Percentiles rank a stretch among this genome's conserved stretches.
phyloP scores from a whole-genome alignment of 1,140 invertebrate genomes.

The Potamilus streckersoni region DNA sequence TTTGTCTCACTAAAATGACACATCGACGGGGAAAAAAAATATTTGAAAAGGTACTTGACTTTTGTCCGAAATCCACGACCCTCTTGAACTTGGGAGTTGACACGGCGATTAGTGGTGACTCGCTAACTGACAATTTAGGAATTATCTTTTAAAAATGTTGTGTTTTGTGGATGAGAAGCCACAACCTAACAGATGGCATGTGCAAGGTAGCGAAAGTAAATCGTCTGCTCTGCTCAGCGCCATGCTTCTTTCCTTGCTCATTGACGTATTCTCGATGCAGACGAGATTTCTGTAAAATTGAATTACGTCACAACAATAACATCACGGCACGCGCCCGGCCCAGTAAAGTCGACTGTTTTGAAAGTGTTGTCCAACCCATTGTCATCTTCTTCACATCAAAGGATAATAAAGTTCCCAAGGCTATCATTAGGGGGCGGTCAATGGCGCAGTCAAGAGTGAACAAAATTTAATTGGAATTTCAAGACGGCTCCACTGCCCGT shows the following conservation, averaged over 20 bases:
- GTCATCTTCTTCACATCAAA: constrained; percentile 32
- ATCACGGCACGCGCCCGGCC: constrained; percentile 32
- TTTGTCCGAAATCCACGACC: too few relatives aligned
- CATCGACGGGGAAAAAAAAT: too few relatives aligned
- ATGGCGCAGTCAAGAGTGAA: constrained; percentile 34
- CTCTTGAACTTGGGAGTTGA: too few relatives aligned
- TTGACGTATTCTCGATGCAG: constrained; percentile 10
- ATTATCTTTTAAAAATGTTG: too few relatives aligned
- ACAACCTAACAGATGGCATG: constrained; percentile 23
- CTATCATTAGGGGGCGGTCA: constrained; percentile 30
- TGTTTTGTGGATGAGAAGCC: neutral
- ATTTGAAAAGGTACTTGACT: too few relatives aligned
- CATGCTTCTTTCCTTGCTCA: constrained; percentile 27
- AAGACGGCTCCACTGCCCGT: constrained; percentile 6
- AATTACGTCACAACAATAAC: constrained; percentile 30
- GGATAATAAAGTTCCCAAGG: constrained; percentile 30
- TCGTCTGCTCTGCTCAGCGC: constrained; percentile 23
- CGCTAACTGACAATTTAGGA: too few relatives aligned
- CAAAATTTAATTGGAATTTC: constrained; percentile 36
- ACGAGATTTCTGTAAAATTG: constrained; percentile 18
- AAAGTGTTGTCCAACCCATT: constrained; percentile 31
- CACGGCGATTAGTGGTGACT: too few relatives aligned
- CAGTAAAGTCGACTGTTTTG: constrained; percentile 14
- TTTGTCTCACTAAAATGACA: too few relatives aligned
- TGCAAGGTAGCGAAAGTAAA: neutral